Conservation (phyloP, 2,888 invertebrate species). For the Pocota personata region DNA sequence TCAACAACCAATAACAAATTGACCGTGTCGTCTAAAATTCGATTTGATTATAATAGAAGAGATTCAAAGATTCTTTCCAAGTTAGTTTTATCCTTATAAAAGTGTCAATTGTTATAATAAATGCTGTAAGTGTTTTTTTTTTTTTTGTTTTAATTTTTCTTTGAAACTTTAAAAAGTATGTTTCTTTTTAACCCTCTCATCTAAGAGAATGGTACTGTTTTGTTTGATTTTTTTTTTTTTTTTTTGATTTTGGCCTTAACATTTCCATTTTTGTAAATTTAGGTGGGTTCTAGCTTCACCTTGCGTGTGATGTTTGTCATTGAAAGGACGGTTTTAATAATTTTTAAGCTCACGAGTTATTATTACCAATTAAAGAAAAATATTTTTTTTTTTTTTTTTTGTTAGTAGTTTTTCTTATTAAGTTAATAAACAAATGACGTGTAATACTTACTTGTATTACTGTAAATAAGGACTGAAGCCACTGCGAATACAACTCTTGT, state of each 20-base stretch:
- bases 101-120: conserved; percentile 17
- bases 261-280: conserved; percentile 63
- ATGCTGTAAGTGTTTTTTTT: conserved; percentile 18
- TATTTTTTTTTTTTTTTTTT: neutral
- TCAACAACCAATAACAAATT: conserved; percentile 65
- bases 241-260: conserved; percentile 61
- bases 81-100: neutral
- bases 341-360: conserved; percentile 29
- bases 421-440: neutral
- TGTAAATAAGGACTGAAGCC: neutral
- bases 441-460: neutral
- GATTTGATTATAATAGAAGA: conserved; percentile 7
- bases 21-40: conserved; percentile 43
- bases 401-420: neutral
- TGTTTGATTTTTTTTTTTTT: conserved; percentile 13
- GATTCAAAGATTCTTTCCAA: neutral
- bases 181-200: conserved; percentile 21
- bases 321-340: conserved; percentile 64
- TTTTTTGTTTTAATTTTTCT: neutral
- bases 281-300: conserved; percentile 71
- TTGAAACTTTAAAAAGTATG: conserved; percentile 56
- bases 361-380: neutral
- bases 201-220: neutral
- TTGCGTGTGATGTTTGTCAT: conserved; percentile 59
- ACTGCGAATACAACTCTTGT: neutral